These are phyloP conservation scores for Microchrysa polita DNA, from an alignment of 2,888 invertebrate species.

Conservation along the genomic window DNA sequence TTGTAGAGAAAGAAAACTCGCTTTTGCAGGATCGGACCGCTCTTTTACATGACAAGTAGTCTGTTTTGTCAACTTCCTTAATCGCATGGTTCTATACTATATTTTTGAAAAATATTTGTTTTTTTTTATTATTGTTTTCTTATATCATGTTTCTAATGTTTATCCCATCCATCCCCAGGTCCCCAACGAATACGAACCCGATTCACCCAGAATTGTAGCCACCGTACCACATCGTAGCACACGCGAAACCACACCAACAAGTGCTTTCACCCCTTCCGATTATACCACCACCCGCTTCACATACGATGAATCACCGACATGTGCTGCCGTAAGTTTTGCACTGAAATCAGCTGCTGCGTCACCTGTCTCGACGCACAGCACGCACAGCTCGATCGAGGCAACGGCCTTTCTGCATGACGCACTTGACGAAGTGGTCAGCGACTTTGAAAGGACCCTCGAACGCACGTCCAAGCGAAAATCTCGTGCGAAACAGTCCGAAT, in stretches of 20 bases:
- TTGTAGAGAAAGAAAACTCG: too few species aligned
- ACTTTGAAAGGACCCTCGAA: conserved; percentile 76
- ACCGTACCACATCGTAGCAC: conserved; percentile 22
- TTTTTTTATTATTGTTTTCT: conserved; percentile 11
- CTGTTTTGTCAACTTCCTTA: too few species aligned
- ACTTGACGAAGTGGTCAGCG: conserved; percentile 71
- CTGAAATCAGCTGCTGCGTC: conserved; percentile 41
- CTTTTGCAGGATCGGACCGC: too few species aligned
- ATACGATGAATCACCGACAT: conserved; percentile 58
- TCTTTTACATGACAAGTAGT: too few species aligned
- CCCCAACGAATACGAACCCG: conserved; percentile 61
- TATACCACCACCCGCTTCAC: conserved; percentile 54
- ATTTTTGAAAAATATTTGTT: too few species aligned
- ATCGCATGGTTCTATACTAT: too few species aligned
- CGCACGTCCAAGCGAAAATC: conserved; percentile 64
- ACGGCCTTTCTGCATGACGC: conserved; percentile 64
- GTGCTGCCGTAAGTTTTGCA: conserved; percentile 47
- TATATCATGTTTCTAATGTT: too few species aligned
- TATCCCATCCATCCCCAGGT: conserved; percentile 54
- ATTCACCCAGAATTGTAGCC: conserved; percentile 58
- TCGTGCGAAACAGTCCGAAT: not conserved
- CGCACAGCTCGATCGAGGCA: conserved; percentile 61
- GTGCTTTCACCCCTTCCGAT: conserved; percentile 48
- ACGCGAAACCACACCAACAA: conserved; percentile 47
- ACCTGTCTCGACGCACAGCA: conserved; percentile 50